These are phyloP conservation scores for Troilus luridus DNA, from an alignment of 2,888 invertebrate species.

Conservation along the genomic window DNA sequence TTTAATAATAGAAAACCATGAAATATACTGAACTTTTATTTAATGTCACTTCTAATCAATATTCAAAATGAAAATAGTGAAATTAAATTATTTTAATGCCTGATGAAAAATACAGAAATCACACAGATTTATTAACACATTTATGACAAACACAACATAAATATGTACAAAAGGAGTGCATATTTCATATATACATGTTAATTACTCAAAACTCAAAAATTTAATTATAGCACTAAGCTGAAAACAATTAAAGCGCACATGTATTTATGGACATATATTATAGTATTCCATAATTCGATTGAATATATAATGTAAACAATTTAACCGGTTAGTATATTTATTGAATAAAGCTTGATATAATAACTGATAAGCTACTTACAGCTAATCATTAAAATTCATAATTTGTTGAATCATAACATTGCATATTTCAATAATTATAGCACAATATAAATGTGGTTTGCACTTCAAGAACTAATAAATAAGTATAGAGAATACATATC, in stretches of 20 bases:
- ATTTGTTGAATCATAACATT: background rate
- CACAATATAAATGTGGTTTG: background rate
- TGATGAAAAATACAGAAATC: background rate
- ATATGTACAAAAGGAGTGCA: background rate
- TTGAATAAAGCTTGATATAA: background rate
- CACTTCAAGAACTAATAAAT: background rate
- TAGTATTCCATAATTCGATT: background rate
- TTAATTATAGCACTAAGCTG: background rate
- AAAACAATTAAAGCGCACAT: conserved; percentile 11
- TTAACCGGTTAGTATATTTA: background rate
- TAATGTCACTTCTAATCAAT: background rate
- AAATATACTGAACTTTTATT: background rate
- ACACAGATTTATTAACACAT: background rate
- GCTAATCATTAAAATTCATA: background rate
- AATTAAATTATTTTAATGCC: background rate
- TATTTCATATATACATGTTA: background rate
- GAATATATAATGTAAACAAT: background rate
- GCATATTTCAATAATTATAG: background rate
- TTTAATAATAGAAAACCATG: background rate
- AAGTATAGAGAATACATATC: too few species aligned
- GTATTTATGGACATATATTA: background rate
- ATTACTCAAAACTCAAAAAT: background rate
- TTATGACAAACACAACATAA: background rate
- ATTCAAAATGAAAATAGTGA: background rate
- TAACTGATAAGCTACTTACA: background rate